These are phyloP conservation scores for Conus betulinus DNA, from an alignment of 1,140 invertebrate genomes.

Conservation along the genomic window DNA sequence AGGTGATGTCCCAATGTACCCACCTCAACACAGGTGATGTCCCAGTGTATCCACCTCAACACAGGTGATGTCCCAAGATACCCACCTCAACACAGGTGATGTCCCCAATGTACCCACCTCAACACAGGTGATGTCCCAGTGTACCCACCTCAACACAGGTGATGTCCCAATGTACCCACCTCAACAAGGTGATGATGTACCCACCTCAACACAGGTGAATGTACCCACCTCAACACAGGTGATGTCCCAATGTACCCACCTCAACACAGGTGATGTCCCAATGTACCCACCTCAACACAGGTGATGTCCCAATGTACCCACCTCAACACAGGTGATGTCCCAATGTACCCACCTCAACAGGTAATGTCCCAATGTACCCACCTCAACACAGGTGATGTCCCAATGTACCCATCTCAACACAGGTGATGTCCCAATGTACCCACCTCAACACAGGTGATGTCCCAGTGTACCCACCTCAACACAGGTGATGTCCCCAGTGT, in stretches of 20 bases:
- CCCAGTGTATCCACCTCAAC: too few relatives aligned
- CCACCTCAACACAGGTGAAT: too few relatives aligned
- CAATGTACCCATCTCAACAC: not conserved
- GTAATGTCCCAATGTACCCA: not conserved
- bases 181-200: too few relatives aligned
- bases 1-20: too few relatives aligned
- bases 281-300: not conserved
- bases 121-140: too few relatives aligned
- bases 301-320: not conserved
- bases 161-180: conserved; percentile 31
- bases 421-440: too few relatives aligned
- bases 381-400: not conserved
- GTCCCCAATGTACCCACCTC: too few relatives aligned
- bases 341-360: not conserved
- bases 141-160: conserved; percentile 69
- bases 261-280: not conserved
- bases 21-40: too few relatives aligned
- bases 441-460: not conserved
- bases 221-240: too few relatives aligned
- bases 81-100: not conserved
- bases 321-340: not conserved
- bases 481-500: too few relatives aligned
- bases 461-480: not conserved
- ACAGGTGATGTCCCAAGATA: conserved; percentile 57
- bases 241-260: not conserved